These are phyloP conservation scores for Pycnonotus jocosus DNA, from an alignment of 2,113 vertebrate genomes.

Conservation along the genomic window DNA sequence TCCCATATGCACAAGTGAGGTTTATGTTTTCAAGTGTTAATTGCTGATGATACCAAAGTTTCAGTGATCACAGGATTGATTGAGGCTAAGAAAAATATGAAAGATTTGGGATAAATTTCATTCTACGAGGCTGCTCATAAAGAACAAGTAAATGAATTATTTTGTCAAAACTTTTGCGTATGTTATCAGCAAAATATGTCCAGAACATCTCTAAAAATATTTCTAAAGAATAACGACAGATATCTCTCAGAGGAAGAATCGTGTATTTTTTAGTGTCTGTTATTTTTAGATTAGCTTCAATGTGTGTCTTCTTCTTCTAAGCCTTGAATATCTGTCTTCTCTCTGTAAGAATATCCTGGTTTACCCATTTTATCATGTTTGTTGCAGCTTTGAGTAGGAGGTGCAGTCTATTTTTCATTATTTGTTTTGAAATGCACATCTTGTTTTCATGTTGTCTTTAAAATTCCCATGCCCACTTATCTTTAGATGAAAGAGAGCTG, in stretches of 20 bases:
- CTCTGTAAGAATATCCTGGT: neutral
- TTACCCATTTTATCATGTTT: conserved; percentile 11
- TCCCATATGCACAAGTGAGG: neutral
- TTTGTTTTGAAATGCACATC: conserved; percentile 54
- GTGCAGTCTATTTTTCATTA: conserved; percentile 29
- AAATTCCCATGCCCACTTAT: conserved; percentile 36
- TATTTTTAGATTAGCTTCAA: neutral
- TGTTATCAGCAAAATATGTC: neutral
- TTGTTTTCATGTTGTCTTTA: conserved; percentile 33
- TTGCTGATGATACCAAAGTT: neutral
- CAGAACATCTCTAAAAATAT: neutral
- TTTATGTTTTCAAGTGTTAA: neutral
- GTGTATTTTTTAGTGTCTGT: neutral
- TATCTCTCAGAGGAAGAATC: neutral
- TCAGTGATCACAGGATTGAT: neutral
- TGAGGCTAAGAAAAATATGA: neutral
- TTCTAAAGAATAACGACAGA: neutral
- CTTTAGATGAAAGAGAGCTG: conserved; percentile 1
- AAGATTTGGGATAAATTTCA: neutral
- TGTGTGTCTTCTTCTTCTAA: neutral
- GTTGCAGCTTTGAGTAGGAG: conserved; percentile 52
- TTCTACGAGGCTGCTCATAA: neutral
- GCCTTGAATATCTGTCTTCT: neutral
- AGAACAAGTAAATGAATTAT: neutral
- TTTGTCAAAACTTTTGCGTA: neutral